Conservation (phyloP, 1,140 invertebrate genomes). For the Eurosta solidaginis region DNA sequence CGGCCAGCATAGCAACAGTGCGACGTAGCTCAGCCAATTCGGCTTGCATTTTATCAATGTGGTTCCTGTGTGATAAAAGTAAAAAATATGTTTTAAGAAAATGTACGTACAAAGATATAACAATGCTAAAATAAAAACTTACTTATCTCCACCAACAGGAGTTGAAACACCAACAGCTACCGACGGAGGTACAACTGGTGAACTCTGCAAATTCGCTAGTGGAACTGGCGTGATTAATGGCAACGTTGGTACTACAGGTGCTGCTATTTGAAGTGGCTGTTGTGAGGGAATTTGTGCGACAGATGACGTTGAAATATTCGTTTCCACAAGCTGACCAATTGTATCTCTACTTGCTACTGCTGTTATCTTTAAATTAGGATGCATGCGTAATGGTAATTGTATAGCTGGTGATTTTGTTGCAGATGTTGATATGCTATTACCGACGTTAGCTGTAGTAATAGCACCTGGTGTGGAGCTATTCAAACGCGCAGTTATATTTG, state of each 20-base stretch:
- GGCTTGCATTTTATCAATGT: constrained; percentile 34
- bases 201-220: constrained; percentile 30
- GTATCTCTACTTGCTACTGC: constrained; percentile 32
- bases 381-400: constrained; percentile 34
- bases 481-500: not conserved
- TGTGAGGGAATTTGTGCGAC: not conserved
- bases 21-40: constrained; percentile 34
- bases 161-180: too few species aligned
- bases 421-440: not conserved
- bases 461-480: not conserved
- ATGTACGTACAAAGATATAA: not conserved
- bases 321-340: not conserved
- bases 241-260: not conserved
- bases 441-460: not conserved
- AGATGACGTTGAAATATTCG: not conserved
- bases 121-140: not conserved
- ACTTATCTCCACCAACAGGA: not conserved
- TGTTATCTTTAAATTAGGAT: constrained; percentile 36
- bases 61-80: not conserved
- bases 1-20: constrained; percentile 33
- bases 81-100: not conserved
- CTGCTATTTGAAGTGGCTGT: not conserved
- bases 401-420: not conserved
- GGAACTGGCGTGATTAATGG: constrained; percentile 32
- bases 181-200: not conserved